phyloP scores from a whole-genome alignment of 2,797 vertebrate genomes.

The Macropus fuliginosus region DNA sequence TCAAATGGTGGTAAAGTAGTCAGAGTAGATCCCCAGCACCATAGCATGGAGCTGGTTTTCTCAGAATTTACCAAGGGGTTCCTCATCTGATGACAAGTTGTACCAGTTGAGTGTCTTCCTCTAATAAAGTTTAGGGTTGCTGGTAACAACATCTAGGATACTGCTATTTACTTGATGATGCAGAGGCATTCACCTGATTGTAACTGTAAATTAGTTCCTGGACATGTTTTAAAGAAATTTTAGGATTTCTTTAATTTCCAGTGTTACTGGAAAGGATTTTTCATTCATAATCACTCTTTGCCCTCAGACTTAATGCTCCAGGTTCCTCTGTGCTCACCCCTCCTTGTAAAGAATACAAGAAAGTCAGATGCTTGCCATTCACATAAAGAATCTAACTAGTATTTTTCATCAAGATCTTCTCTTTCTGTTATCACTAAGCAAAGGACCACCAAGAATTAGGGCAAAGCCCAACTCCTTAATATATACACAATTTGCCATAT shows the following conservation, averaged over 20 bases:
- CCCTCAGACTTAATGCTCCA: neutral
- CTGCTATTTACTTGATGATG: neutral
- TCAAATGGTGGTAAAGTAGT: neutral
- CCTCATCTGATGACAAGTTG: neutral
- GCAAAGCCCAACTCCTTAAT: neutral
- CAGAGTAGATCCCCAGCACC: neutral
- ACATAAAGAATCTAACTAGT: neutral
- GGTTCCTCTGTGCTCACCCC: neutral
- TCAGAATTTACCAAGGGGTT: neutral
- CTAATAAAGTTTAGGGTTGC: neutral
- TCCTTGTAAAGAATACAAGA: neutral
- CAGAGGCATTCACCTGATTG: neutral
- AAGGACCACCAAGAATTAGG: neutral
- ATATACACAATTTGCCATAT: neutral
- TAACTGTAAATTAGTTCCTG: neutral
- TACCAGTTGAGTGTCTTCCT: neutral
- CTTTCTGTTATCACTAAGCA: neutral
- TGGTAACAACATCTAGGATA: neutral
- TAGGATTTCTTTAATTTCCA: neutral
- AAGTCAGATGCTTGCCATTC: neutral
- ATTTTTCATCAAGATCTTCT: neutral
- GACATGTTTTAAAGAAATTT: neutral
- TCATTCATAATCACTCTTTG: neutral
- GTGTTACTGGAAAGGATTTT: neutral
- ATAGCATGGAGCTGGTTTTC: neutral